Evolutionary conservation across 2,113 vertebrate species (phyloP), one percentile per base, ranked within the genome.

Genomic region (Neodontobutis hainanensis): DNA sequence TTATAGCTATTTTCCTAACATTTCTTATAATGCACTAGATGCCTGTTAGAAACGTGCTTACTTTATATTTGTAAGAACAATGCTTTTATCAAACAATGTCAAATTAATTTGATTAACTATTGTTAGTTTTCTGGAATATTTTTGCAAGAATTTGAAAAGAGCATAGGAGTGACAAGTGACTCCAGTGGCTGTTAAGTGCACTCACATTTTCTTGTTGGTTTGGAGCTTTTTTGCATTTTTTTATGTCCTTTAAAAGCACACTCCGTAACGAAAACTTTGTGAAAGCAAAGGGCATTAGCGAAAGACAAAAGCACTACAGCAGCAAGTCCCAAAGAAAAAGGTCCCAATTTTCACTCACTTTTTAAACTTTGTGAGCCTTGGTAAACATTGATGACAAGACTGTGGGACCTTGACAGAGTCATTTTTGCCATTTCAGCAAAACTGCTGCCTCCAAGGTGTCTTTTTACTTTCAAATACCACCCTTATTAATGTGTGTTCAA

Each of bases 1-100:
- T 48, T 58, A 38, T 56, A 67, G 51, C 67, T 45, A 67, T 45
- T 55, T 55, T 53, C 14, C 52, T 8, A 36, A 11, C 11, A n/a
- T 55, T 55, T 55, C 38, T 55, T 38, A 55, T 38, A 38, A n/a
- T 38, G 34, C 8, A 12, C 52, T 34, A 55, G 35, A 55, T 38
- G 34, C 35, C 35, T 38, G 12, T 14, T 55, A 34, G 34, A 55
- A 34, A 11, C 52, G 8, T 40, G 11, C 27, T 27, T 27, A 27
- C 19, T 27, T 27, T 27, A 27, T 27, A 53, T 27, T 53, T 11
- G 51, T 32, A 12, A 35, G 6, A 55, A 36, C 52, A 36, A 36
- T 36, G 19, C 19, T 55, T 55, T 55, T 14, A 12, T 36, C 12
- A 34, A 55, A 55, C 35, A 14, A 8, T 38, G 52, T 55, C 34